Evolutionary conservation across 1,140 invertebrate species (phyloP), one percentile per base, ranked within the genome.

Genomic region (Trichogramma pretiosum): DNA sequence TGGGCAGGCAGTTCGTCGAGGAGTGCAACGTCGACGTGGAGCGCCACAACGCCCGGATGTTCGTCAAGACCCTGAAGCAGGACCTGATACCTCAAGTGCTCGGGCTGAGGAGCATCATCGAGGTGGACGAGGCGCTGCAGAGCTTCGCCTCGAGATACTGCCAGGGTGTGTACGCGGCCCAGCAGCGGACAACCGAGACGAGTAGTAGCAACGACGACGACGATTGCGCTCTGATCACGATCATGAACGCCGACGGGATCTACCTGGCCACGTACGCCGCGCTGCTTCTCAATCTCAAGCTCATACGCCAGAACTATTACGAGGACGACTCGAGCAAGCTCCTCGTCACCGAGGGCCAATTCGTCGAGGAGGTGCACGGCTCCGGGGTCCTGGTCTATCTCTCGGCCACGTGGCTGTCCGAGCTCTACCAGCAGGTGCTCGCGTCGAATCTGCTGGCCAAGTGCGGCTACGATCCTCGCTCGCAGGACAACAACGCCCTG

Each of bases 201-300:
- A n/a, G n/a, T n/a, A n/a, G n/a, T n/a, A n/a, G n/a, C n/a, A n/a
- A n/a, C n/a, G 34, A n/a, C 14, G 44, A 48, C 0, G 64, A 70
- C 21, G 55, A 61, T 2, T 69, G 63, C 40, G 60, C 67, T 5
- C 55, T 70, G 26, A 70, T 82, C 3, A 88, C 86, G 18, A 91
- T 94, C 35, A 86, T 94, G 72, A 96, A 96, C 68, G 90, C 91
- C 17, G 92, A 96, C 74, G 91, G 91, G 38, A 87, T 96, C 38
- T 96, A 96, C 65, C 72, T 94, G 41, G 87, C 91, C 1, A 89
- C 87, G 1, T 92, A 92, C 61, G 81, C 87, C 2, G 83, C 87
- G 2, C 68, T 96, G 16, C 66, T 89, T 26, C 70, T 96, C 0
- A 92, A 89, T 63, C 67, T 93, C 13, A 88, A 87, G 61, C 74